phyloP scores from a whole-genome alignment of 2,888 invertebrate species.

The Tromatobia lineatoria region DNA sequence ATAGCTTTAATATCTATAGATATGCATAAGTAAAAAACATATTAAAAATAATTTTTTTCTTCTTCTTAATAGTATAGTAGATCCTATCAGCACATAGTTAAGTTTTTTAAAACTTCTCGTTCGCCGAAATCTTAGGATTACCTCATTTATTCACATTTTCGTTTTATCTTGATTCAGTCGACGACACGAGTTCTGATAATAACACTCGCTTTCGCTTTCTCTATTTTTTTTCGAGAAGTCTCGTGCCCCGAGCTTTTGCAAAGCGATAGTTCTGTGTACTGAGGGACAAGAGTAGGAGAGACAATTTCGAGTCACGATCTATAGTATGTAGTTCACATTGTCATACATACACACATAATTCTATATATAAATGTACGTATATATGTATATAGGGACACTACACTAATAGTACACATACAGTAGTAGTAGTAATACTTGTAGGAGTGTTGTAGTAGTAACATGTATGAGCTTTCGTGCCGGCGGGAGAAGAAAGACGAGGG shows the following conservation, averaged over 20 bases:
- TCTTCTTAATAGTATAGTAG: neutral
- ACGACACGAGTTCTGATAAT: neutral
- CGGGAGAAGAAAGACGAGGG: constrained; percentile 59
- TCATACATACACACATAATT: neutral
- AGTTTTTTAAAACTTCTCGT: neutral
- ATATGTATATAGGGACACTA: neutral
- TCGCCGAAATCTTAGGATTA: neutral
- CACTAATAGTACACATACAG: neutral
- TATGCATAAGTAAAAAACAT: neutral
- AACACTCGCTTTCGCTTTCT: constrained; percentile 7
- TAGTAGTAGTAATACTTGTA: neutral
- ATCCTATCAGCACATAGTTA: neutral
- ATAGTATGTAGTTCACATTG: neutral
- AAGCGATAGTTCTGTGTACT: constrained; percentile 20
- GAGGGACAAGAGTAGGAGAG: constrained; percentile 46
- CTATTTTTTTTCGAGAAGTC: constrained; percentile 7
- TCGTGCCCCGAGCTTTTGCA: constrained; percentile 12
- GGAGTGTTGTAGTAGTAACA: constrained; percentile 13
- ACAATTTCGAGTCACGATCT: constrained; percentile 23
- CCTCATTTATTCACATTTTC: neutral
- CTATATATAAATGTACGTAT: too few species aligned
- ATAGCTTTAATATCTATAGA: neutral
- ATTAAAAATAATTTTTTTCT: neutral
- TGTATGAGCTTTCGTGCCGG: constrained; percentile 66
- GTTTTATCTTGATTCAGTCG: neutral